Evolutionary conservation across 2,797 vertebrate species (phyloP).

Genomic region (Danio choprae): DNA sequence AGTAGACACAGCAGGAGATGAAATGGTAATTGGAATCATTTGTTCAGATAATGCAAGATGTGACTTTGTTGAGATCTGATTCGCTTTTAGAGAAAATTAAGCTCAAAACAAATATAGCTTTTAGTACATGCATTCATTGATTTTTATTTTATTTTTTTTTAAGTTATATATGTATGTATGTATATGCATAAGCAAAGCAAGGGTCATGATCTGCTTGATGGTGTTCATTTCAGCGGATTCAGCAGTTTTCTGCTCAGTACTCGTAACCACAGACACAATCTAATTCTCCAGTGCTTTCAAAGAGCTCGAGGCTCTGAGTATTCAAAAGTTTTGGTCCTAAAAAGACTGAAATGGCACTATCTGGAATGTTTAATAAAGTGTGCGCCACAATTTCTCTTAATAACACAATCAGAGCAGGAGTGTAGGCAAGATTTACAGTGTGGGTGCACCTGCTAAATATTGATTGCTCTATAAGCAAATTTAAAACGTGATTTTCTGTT

Average conservation of each 20-base stretch:
- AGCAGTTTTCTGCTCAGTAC: slow-evolving; percentile 64
- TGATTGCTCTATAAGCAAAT: not conserved
- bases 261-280: slow-evolving; percentile 61
- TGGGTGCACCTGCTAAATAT: slow-evolving; percentile 9
- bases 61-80: slow-evolving; percentile 6
- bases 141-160: slow-evolving; percentile 23
- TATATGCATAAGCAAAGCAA: slow-evolving; percentile 18
- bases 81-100: not conserved
- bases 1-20: slow-evolving; percentile 25
- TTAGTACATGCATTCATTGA: slow-evolving; percentile 1
- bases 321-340: slow-evolving; percentile 23
- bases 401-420: not conserved
- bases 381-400: slow-evolving; percentile 6
- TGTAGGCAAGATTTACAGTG: slow-evolving; percentile 5
- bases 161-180: slow-evolving; percentile 35
- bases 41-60: not conserved
- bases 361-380: slow-evolving; percentile 8
- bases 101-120: not conserved
- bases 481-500: not conserved
- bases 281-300: slow-evolving; percentile 62
- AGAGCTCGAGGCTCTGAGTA: slow-evolving; percentile 50
- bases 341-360: slow-evolving; percentile 25
- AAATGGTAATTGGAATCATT: slow-evolving; percentile 18
- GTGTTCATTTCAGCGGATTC: slow-evolving; percentile 55
- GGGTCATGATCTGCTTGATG: slow-evolving; percentile 62